Base-by-base conservation (phyloP, 2,113 vertebrate genomes). In the Odontophorus gujanensis region DNA sequence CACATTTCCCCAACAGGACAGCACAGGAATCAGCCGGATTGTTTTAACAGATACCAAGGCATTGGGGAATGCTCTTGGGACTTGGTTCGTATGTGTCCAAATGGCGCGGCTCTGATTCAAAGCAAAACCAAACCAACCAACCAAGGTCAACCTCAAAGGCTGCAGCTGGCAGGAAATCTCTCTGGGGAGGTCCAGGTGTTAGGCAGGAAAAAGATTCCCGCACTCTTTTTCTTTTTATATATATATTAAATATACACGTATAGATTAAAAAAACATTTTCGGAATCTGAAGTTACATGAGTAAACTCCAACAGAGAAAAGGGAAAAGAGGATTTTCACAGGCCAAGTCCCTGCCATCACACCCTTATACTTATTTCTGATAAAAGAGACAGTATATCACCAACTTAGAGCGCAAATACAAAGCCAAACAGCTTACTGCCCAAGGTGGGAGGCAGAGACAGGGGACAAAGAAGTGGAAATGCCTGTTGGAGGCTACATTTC, bases 101-200 rank as follows among this genome's bases (percentile, higher is more conserved):
- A 79, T 21, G 45, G n/a, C 26, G 25, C 4, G 9, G 67, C 53
- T 72, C 61, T 40, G 67, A 58, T 87, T 91, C 80, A 94, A 94
- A 92, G 78, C 28, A 75, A 90, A 93, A 85, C 47, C 77, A 96
- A 85, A 77, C 32, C 81, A 89, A 92, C 48, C 72, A 84, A 28
- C 51, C 9, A 45, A 40, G 81, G 92, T 85, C 84, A 87, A 72
- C 84, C 95, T 93, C 79, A 89, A 93, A 84, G 73, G 57, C 50
- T 91, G 77, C 80, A 90, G 91, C 87, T 95, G 87, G 90, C 3
- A 2, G 93, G 74, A 97, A 97, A 81, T 92, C 81, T 74, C 87
- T 94, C 88, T 75, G 65, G 91, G 96, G 88, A 90, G 80, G 88
- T 89, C 96, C 95, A 96, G 96, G 93, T 96, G 95, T 62, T 88